Evolutionary conservation across 2,888 invertebrate species (phyloP).

Genomic region (Diarsia rubi): DNA sequence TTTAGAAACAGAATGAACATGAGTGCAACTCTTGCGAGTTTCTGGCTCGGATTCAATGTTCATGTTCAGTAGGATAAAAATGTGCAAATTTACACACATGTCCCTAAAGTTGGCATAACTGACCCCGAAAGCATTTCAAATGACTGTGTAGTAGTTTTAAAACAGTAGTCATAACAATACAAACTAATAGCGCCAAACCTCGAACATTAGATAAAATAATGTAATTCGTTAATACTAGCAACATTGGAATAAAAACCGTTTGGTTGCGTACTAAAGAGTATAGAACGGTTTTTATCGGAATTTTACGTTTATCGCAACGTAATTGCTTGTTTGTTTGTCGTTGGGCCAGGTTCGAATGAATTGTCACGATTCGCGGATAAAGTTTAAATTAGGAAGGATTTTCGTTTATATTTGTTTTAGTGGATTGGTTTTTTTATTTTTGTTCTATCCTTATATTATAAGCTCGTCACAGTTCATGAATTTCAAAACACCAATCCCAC

Average conservation of each 20-base stretch:
- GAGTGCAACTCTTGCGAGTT: too few relatives aligned
- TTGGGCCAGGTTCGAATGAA: constrained; percentile 43
- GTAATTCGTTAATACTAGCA: constrained; percentile 42
- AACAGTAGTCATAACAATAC: neutral
- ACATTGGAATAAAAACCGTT: constrained; percentile 57
- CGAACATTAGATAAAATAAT: constrained; percentile 30
- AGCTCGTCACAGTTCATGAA: neutral
- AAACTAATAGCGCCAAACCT: constrained; percentile 6
- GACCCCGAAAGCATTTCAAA: too few relatives aligned
- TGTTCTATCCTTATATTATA: neutral
- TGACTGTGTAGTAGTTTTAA: too few relatives aligned
- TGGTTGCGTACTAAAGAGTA: constrained; percentile 61
- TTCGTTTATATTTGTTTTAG: constrained; percentile 30
- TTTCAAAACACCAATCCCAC: neutral
- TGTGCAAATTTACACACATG: too few relatives aligned
- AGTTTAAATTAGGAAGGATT: constrained; percentile 48
- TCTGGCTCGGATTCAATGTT: too few relatives aligned
- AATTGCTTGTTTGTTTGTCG: constrained; percentile 58
- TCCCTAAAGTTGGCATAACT: too few relatives aligned
- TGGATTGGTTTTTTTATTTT: constrained; percentile 16
- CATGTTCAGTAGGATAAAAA: too few relatives aligned
- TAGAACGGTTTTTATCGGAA: constrained; percentile 63
- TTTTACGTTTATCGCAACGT: constrained; percentile 63
- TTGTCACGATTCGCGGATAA: constrained; percentile 55
- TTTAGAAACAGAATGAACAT: too few relatives aligned